A percentile compares a stretch with the other conserved stretches of the same genome.
Conservation (phyloP, 2,113 vertebrate species). For the Pycnonotus jocosus region DNA sequence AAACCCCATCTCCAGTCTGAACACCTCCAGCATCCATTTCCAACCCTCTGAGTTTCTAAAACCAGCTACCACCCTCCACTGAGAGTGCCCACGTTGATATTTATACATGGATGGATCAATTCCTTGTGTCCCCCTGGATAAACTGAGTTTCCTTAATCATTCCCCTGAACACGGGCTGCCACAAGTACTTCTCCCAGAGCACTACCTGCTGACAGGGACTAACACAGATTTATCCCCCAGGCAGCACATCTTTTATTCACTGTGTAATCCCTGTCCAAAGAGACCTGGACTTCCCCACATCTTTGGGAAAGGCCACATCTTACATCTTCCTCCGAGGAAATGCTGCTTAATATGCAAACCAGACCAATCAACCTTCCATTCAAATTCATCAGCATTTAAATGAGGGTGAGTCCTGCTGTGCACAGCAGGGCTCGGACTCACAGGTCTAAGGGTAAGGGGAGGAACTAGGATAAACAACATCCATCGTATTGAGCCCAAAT, state of each 20-base stretch:
- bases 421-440: accelerated
- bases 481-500: neutral
- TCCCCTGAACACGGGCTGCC: neutral
- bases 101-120: neutral
- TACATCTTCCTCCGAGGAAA: neutral
- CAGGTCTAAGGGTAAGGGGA: neutral
- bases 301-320: neutral
- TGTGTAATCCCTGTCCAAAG: neutral
- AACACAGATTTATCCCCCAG: neutral
- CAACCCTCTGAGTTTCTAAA: neutral
- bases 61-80: accelerated
- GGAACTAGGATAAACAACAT: neutral
- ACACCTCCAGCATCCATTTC: neutral
- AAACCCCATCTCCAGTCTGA: neutral
- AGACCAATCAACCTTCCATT: neutral
- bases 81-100: accelerated
- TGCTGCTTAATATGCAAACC: neutral
- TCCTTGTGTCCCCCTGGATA: neutral
- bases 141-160: neutral
- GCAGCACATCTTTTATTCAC: neutral
- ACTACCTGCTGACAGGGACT: neutral
- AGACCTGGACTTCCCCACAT: neutral
- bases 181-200: neutral
- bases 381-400: neutral
- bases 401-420: neutral